Conservation (phyloP, 1,140 invertebrate species). For the Maconellicoccus hirsutus region DNA sequence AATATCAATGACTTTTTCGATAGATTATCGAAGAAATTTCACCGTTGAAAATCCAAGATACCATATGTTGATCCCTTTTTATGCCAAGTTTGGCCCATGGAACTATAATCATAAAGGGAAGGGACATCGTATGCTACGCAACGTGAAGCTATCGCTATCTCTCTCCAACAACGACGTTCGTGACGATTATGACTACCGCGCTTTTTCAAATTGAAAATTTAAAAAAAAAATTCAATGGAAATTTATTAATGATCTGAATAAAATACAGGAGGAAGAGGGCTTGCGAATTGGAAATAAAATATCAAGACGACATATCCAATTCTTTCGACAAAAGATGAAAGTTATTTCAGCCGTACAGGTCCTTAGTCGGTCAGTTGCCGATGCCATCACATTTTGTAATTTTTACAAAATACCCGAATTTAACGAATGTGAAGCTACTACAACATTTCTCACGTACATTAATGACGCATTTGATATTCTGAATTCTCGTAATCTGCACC, state of each 20-base stretch:
- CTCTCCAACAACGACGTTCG: no score
- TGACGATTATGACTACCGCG: no score
- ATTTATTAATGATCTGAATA: neutral
- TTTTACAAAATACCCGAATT: neutral
- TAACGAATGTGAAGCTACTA: neutral
- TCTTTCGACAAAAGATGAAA: slow-evolving; percentile 10
- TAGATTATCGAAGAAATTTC: no score
- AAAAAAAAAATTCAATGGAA: neutral
- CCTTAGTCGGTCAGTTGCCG: slow-evolving; percentile 10
- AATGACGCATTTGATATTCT: slow-evolving; percentile 20
- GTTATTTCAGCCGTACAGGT: slow-evolving; percentile 9
- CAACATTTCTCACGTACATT: neutral
- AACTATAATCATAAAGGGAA: no score
- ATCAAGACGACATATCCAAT: slow-evolving; percentile 1
- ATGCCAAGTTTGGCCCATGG: no score
- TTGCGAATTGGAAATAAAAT: slow-evolving; percentile 5
- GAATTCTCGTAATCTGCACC: neutral
- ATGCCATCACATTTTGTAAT: neutral
- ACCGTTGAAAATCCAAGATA: no score
- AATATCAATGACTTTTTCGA: no score
- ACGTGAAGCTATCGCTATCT: no score
- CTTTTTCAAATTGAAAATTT: no score
- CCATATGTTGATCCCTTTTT: no score
- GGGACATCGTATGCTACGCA: no score
- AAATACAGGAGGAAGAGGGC: neutral